These are phyloP conservation scores for Cebidichthys violaceus DNA, from an alignment of 2,113 vertebrate species.

Conservation along the genomic window DNA sequence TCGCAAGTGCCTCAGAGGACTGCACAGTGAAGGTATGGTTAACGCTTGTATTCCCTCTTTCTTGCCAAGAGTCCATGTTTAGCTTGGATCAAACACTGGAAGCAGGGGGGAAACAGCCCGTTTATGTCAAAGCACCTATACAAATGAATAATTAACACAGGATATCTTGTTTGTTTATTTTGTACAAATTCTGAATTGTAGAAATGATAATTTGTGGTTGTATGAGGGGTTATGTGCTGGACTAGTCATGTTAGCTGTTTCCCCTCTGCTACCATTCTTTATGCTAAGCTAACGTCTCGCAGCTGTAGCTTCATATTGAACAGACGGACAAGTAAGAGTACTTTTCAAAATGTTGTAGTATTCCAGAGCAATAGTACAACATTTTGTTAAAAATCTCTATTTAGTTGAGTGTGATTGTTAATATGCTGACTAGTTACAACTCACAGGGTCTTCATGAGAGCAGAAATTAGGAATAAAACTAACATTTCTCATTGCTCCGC, in stretches of 20 bases:
- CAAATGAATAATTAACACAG: neutral
- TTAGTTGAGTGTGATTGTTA: neutral
- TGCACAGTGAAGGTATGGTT: constrained; percentile 92
- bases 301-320: neutral
- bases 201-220: neutral
- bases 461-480: neutral
- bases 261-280: neutral
- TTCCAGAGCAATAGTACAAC: neutral
- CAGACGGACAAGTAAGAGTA: neutral
- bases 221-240: neutral
- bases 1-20: constrained; percentile 95
- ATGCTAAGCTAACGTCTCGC: neutral
- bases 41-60: neutral
- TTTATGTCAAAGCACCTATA: neutral
- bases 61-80: neutral
- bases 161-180: no score
- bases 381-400: neutral
- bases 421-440: neutral
- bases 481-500: neutral
- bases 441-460: neutral
- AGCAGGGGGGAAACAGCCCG: neutral
- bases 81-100: neutral
- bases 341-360: neutral
- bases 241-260: neutral
- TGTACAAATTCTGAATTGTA: neutral